A percentile compares a stretch with the other conserved stretches of the same genome.
phyloP scores from a whole-genome alignment of 2,888 invertebrate genomes.

The Cephus pulcher region DNA sequence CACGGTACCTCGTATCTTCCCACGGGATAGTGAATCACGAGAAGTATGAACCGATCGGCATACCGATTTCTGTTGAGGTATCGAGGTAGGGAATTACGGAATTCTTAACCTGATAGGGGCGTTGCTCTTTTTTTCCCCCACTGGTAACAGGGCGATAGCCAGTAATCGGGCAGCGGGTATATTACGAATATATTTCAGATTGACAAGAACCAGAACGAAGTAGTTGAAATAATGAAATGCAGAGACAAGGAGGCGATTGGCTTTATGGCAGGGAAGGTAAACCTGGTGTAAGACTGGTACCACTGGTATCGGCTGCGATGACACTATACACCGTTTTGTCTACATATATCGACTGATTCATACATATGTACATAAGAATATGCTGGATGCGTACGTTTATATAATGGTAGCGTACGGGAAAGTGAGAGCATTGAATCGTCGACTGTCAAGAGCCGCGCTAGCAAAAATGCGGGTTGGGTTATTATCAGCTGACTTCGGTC shows the following conservation, averaged over 20 bases:
- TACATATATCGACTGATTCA: background rate
- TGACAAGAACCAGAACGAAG: background rate
- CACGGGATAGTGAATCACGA: background rate
- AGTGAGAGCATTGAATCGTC: constrained; percentile 54
- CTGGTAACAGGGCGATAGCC: background rate
- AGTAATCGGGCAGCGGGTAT: background rate
- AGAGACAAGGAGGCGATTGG: constrained; percentile 11
- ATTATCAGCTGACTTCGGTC: constrained; percentile 22
- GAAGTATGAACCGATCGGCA: background rate
- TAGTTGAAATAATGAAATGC: constrained; percentile 25
- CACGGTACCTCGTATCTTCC: background rate
- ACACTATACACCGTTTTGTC: background rate
- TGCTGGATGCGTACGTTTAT: constrained; percentile 45
- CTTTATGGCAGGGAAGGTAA: background rate
- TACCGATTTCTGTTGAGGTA: background rate
- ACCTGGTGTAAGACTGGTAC: background rate
- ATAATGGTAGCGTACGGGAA: constrained; percentile 50
- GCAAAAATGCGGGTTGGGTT: constrained; percentile 36
- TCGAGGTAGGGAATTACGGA: background rate
- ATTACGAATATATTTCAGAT: background rate
- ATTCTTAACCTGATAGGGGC: background rate
- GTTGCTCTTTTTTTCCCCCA: background rate
- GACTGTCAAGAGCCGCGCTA: constrained; percentile 46
- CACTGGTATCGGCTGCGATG: background rate
- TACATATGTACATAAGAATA: constrained; percentile 9